A percentile compares a stretch with the other conserved stretches of the same genome.
phyloP scores from a whole-genome alignment of 2,888 invertebrate species.

The Mantis religiosa region DNA sequence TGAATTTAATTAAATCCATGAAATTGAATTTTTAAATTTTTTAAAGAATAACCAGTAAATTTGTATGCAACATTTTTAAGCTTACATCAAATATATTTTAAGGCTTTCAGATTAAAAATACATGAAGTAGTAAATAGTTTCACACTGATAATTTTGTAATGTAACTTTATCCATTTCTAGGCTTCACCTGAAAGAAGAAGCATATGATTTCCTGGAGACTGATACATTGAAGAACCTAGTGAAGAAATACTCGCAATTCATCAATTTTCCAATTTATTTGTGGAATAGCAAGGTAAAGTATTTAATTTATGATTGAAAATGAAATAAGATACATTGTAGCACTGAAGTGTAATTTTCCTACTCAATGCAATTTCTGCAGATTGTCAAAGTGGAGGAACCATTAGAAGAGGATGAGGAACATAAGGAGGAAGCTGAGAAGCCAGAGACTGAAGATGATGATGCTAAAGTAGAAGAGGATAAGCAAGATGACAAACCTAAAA shows the following conservation, averaged over 20 bases:
- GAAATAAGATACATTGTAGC: background rate
- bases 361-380: conserved; percentile 43
- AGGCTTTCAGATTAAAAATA: too few species aligned
- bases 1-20: too few species aligned
- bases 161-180: conserved; percentile 45
- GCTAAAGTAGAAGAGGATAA: conserved; percentile 69
- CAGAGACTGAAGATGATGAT: conserved; percentile 56
- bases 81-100: too few species aligned
- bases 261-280: conserved; percentile 96
- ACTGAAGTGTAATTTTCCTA: background rate
- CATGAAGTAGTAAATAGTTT: background rate
- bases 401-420: conserved; percentile 45
- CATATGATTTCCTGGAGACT: conserved; percentile 90
- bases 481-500: conserved; percentile 65
- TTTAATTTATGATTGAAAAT: background rate
- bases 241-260: conserved; percentile 98
- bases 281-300: conserved; percentile 70
- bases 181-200: conserved; percentile 93
- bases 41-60: too few species aligned
- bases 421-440: conserved; percentile 34
- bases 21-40: too few species aligned
- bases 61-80: too few species aligned
- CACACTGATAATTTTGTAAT: background rate
- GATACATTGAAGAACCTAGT: conserved; percentile 86
- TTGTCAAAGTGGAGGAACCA: conserved; percentile 71